A percentile compares a stretch with the other conserved stretches of the same genome.
Conservation (phyloP, 35 echinoderm and acorn worm species). For the Heliocidaris tuberculata region DNA sequence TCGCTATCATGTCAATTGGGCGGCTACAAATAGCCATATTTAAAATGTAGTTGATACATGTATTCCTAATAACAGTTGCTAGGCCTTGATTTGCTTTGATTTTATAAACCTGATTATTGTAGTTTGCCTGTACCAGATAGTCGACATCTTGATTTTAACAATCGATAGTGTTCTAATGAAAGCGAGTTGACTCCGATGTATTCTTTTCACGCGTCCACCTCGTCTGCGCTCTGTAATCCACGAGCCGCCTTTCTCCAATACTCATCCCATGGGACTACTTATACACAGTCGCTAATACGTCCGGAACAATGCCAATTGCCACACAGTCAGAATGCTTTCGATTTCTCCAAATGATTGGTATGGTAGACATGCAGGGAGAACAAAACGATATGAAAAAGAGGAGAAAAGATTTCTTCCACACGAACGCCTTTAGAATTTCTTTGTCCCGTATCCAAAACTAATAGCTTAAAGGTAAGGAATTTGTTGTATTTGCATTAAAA, state of each 20-base stretch:
- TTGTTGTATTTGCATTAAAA: background rate
- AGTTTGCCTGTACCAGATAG: background rate
- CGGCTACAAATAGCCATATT: too few relatives aligned
- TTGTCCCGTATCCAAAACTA: background rate
- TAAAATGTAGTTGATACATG: too few relatives aligned
- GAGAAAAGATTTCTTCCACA: background rate
- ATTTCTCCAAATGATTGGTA: conserved; percentile 10
- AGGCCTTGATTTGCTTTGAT: background rate
- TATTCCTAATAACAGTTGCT: too few relatives aligned
- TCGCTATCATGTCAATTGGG: too few relatives aligned
- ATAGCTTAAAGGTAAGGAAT: background rate
- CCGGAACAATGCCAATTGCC: background rate
- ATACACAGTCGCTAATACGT: conserved; percentile 9
- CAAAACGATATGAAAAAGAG: background rate
- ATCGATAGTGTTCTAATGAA: background rate
- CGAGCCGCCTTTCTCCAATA: background rate
- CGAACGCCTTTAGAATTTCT: background rate
- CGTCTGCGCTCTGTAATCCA: background rate
- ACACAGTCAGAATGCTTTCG: conserved; percentile 15
- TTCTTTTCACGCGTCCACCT: background rate
- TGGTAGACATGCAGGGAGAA: background rate
- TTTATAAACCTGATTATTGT: background rate
- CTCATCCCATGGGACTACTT: background rate
- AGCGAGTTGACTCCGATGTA: background rate
- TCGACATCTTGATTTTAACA: background rate